These are phyloP conservation scores for Neosalanx taihuensis DNA, from an alignment of 2,797 vertebrate genomes.

Conservation along the genomic window DNA sequence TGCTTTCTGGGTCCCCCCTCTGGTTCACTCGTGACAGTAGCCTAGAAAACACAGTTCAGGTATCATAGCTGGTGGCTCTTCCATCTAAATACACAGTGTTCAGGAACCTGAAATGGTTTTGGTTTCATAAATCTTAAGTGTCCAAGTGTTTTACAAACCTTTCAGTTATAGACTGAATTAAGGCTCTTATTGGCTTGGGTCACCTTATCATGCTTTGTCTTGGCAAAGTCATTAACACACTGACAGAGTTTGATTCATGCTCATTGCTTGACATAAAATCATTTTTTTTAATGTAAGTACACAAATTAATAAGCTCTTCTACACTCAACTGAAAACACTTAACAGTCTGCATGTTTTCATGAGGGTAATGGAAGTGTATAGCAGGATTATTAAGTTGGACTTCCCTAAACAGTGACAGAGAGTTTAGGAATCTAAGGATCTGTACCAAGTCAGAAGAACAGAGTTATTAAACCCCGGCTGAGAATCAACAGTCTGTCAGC, in stretches of 20 bases:
- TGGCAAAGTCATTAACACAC: not conserved
- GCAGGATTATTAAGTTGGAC: not conserved
- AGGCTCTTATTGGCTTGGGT: not conserved
- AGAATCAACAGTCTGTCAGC: too few species aligned
- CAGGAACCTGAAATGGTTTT: slow-evolving; percentile 3
- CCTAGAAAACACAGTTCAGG: slow-evolving; percentile 49
- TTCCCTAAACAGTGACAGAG: not conserved
- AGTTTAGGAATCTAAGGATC: too few species aligned
- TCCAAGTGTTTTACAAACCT: not conserved
- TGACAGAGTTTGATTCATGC: not conserved
- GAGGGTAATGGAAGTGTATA: not conserved
- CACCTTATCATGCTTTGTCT: too few species aligned
- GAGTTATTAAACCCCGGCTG: too few species aligned
- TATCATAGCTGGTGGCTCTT: slow-evolving; percentile 38
- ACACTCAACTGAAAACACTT: not conserved
- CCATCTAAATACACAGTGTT: slow-evolving; percentile 30
- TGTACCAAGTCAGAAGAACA: too few species aligned
- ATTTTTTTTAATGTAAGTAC: not conserved
- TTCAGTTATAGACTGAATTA: not conserved
- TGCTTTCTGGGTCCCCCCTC: too few species aligned
- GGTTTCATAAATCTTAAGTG: slow-evolving; percentile 1
- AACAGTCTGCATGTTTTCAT: not conserved
- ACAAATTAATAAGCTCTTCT: not conserved
- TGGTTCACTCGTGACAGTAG: too few species aligned
- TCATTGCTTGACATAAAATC: not conserved